These are phyloP conservation scores for Microtus richardsoni DNA, from an alignment of 2,113 vertebrate genomes.

Conservation along the genomic window DNA sequence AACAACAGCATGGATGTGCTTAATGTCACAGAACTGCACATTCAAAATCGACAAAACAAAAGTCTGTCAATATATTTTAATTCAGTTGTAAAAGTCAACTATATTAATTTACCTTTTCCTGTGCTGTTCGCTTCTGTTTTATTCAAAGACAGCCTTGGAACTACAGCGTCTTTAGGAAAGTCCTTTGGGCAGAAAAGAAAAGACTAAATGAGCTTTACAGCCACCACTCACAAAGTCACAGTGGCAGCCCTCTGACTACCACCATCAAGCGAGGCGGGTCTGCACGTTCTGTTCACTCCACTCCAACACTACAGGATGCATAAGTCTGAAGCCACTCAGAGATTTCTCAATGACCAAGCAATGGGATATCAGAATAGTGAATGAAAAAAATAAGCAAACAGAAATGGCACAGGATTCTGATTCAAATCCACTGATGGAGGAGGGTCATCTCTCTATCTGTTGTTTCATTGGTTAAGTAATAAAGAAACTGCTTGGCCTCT, in stretches of 20 bases:
- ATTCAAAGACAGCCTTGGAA: slow-evolving; percentile 60
- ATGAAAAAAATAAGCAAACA: not conserved
- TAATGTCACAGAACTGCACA: not conserved
- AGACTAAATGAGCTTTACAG: slow-evolving; percentile 24
- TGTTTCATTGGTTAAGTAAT: too few relatives aligned
- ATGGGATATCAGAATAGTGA: not conserved
- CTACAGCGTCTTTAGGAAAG: slow-evolving; percentile 66
- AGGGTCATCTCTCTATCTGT: too few relatives aligned
- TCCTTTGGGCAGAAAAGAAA: slow-evolving; percentile 71
- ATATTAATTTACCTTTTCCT: slow-evolving; percentile 82
- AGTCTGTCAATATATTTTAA: not conserved
- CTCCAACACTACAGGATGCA: not conserved
- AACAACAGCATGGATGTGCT: not conserved
- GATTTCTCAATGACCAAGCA: not conserved
- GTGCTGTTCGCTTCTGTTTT: slow-evolving; percentile 72
- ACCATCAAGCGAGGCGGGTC: not conserved
- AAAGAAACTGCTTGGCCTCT: too few relatives aligned
- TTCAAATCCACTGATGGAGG: too few relatives aligned
- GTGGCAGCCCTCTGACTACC: not conserved
- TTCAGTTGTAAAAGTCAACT: not conserved
- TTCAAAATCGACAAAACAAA: not conserved
- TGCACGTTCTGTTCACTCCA: not conserved
- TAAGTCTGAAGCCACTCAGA: not conserved
- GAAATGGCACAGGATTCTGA: not conserved
- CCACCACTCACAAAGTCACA: not conserved